Conservation (phyloP, 2,888 invertebrate species). For the Agrotis ipsilon region DNA sequence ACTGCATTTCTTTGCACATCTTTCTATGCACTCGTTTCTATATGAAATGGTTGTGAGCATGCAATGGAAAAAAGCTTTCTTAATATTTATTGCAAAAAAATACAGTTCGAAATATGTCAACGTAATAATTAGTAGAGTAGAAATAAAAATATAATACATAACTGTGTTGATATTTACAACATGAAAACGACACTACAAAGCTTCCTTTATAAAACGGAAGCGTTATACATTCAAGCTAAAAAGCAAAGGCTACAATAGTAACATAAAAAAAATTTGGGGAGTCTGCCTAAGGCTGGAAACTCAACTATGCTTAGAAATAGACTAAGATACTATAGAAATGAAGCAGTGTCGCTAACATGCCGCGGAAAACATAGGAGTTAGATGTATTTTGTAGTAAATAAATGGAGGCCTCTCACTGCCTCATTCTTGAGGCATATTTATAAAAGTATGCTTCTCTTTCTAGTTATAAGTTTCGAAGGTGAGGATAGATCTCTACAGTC, state of each 20-base stretch:
- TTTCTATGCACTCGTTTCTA: constrained; percentile 90
- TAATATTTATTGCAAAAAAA: constrained; percentile 85
- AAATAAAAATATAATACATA: constrained; percentile 44
- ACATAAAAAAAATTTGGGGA: not conserved
- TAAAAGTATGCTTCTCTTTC: not conserved
- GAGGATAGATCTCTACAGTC: not conserved
- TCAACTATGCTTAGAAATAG: constrained; percentile 13
- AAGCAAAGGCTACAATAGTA: constrained; percentile 20
- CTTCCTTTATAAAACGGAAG: constrained; percentile 6
- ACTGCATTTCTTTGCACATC: constrained; percentile 90
- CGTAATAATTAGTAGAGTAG: constrained; percentile 46
- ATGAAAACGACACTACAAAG: constrained; percentile 62
- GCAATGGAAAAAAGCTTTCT: constrained; percentile 72
- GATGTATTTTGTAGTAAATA: constrained; percentile 28
- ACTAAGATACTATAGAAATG: constrained; percentile 1
- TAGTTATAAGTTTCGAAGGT: not conserved
- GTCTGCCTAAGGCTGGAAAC: not conserved
- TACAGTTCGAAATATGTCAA: constrained; percentile 78
- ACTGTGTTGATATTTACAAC: constrained; percentile 49
- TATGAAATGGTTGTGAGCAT: constrained; percentile 68
- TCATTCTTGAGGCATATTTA: not conserved
- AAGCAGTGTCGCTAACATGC: constrained; percentile 58
- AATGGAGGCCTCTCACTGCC: constrained; percentile 12
- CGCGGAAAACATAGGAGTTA: not conserved
- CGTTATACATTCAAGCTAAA: constrained; percentile 37